Evolutionary conservation across 1,140 invertebrate genomes (phyloP).

Genomic region (Lasioglossum albipes): DNA sequence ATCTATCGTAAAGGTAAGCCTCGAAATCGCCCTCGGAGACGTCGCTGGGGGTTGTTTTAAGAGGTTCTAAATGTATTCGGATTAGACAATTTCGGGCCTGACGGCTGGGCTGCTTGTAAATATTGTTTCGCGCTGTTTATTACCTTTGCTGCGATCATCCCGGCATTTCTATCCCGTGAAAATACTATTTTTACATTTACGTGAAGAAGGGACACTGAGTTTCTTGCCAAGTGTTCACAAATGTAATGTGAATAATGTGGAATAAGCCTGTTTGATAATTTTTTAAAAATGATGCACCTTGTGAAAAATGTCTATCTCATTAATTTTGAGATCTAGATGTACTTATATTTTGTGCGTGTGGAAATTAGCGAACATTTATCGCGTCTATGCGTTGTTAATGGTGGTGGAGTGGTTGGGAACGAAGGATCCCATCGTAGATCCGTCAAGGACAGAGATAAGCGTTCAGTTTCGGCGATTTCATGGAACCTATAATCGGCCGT

Average conservation of each 20-base stretch:
- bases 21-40: constrained; percentile 42
- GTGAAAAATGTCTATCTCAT: too few species aligned
- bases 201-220: too few species aligned
- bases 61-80: constrained; percentile 48
- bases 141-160: too few species aligned
- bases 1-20: constrained; percentile 56
- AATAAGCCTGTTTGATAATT: too few species aligned
- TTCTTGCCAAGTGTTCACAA: too few species aligned
- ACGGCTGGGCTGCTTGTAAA: background rate
- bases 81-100: constrained; percentile 29
- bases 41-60: constrained; percentile 22
- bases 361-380: too few species aligned
- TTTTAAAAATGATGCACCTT: too few species aligned
- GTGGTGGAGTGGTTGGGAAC: too few species aligned
- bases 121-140: background rate
- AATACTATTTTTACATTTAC: background rate
- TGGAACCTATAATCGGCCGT: constrained; percentile 51
- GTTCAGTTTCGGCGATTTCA: constrained; percentile 36
- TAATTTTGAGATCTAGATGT: too few species aligned
- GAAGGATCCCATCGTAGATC: background rate
- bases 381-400: too few species aligned
- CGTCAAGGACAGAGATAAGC: background rate
- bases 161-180: background rate
- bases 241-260: too few species aligned
- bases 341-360: too few species aligned